These are phyloP conservation scores for Amiota mariae DNA, from an alignment of 2,888 invertebrate species.

Conservation along the genomic window DNA sequence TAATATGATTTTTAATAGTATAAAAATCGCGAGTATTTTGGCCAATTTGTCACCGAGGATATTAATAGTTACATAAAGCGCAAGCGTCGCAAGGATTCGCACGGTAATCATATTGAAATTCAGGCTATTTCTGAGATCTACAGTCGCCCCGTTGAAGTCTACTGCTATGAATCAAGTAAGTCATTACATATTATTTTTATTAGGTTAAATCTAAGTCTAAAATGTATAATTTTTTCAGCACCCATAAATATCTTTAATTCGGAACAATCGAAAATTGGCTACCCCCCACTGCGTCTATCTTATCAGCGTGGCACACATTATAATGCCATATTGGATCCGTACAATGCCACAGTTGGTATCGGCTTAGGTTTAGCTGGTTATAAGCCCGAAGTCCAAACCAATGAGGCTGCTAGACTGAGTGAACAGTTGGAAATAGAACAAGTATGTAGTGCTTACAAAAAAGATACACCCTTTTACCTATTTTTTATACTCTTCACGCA, in stretches of 20 bases:
- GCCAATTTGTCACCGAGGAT: constrained; percentile 91
- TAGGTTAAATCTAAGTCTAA: background rate
- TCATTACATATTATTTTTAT: constrained; percentile 16
- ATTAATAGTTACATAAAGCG: constrained; percentile 87
- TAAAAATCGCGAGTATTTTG: constrained; percentile 89
- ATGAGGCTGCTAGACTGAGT: constrained; percentile 84
- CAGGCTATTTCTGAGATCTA: constrained; percentile 93
- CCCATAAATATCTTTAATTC: constrained; percentile 92
- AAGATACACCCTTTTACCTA: background rate
- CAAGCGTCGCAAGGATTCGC: constrained; percentile 85
- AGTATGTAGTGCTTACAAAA: constrained; percentile 70
- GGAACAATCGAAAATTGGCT: constrained; percentile 80
- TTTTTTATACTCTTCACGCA: too few relatives aligned
- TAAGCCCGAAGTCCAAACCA: constrained; percentile 82
- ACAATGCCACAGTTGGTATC: constrained; percentile 86
- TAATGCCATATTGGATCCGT: constrained; percentile 90
- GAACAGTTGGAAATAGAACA: constrained; percentile 87
- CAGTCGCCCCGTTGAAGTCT: constrained; percentile 89
- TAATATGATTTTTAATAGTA: constrained; percentile 74
- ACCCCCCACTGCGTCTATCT: constrained; percentile 86
- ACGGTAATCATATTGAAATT: constrained; percentile 93
- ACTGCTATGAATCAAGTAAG: constrained; percentile 74
- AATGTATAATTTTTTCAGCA: constrained; percentile 74
- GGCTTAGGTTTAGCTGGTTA: constrained; percentile 88
- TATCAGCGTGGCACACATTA: constrained; percentile 92